phyloP scores from a whole-genome alignment of 1,140 invertebrate species.

The Proales similis region DNA sequence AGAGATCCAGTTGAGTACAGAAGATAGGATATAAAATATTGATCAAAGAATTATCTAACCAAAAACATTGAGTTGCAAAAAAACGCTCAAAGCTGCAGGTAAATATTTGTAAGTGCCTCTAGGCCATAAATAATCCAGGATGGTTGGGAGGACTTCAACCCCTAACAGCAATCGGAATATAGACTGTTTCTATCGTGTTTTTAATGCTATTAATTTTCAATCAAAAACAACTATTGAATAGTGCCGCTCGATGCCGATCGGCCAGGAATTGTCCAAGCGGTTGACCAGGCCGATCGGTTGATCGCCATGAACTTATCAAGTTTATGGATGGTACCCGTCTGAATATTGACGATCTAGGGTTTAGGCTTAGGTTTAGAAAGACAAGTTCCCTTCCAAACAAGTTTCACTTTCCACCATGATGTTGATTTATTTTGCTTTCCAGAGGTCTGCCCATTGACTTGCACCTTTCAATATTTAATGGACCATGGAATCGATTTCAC shows the following conservation, averaged over 20 bases:
- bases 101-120: too few relatives aligned
- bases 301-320: constrained; percentile 73
- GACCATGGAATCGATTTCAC: constrained; percentile 82
- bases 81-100: too few relatives aligned
- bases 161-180: too few relatives aligned
- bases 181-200: too few relatives aligned
- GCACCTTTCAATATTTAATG: constrained; percentile 64
- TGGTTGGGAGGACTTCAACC: too few relatives aligned
- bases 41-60: too few relatives aligned
- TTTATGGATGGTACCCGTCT: constrained; percentile 67
- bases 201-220: constrained; percentile 59
- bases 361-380: too few relatives aligned
- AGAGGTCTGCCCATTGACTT: constrained; percentile 56
- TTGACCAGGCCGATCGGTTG: constrained; percentile 69
- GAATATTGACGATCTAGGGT: constrained; percentile 52
- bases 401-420: constrained; percentile 80
- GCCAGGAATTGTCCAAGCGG: constrained; percentile 81
- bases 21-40: too few relatives aligned
- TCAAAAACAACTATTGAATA: constrained; percentile 74
- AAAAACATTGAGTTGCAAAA: too few relatives aligned
- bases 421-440: constrained; percentile 94
- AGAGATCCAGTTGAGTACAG: too few relatives aligned
- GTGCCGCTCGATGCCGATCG: constrained; percentile 94
- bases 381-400: too few relatives aligned
- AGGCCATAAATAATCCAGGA: too few relatives aligned